Base-by-base conservation (phyloP, 2,888 invertebrate genomes). In the Altica lythri region DNA sequence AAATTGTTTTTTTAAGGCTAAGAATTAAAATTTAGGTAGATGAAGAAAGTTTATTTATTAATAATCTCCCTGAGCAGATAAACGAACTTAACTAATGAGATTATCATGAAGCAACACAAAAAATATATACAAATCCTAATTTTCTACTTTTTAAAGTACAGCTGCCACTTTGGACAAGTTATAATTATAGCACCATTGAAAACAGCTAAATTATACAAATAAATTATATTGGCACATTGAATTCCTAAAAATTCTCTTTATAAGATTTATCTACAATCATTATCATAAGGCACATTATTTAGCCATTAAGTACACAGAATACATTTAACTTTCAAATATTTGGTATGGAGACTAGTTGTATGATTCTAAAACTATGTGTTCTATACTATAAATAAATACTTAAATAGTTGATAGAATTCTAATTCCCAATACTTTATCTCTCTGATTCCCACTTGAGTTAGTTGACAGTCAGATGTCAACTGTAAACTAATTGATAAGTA, bases 191-290 rank as follows among this genome's bases (percentile, higher is more conserved):
- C 65, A 67, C 67, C 67, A 57, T 64, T 35, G 47, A 62, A 63
- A 57, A 62, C 65, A 67, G 67, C 64, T 61, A 32, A 53, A 42
- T 55, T 49, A 6, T 47, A 58, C 45, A 55, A 13, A 18, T 42
- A 38, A 17, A 9, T 40, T 29, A 19, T 42, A 51, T 56, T 59
- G 56, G 69, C 68, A 69, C 70, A 63, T 64, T 40, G 62, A 69
- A 68, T 68, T 66, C 68, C 68, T 67, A 64, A 58, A 56, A 18
- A 17, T 14, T 6, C 10, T 38, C 19, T 5, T 38, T 40, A 38
- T 19, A 16, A 19, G 38, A 16, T 35, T 35, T n/a, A 2, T n/a
- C 4, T 18, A 29, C 6, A 29, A 14, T 9, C 29, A 49, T 22
- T 37, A 25, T 4, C 18, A 27, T 56, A 56, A 56, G 56, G 56